These are phyloP conservation scores for Tympanuchus pallidicinctus DNA, from an alignment of 2,113 vertebrate genomes.

Conservation along the genomic window DNA sequence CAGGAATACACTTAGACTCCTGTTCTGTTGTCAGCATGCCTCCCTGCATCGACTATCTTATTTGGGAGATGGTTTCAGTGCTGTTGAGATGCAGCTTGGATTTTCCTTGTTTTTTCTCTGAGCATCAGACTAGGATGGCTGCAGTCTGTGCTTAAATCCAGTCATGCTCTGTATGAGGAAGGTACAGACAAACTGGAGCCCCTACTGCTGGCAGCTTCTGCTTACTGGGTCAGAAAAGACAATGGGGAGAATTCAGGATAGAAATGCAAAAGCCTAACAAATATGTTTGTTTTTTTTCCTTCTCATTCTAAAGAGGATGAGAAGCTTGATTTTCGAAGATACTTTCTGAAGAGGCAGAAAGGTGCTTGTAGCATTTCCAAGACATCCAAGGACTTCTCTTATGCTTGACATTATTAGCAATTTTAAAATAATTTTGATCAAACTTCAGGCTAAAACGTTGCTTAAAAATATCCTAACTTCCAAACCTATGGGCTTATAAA, in stretches of 20 bases:
- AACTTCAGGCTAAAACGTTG: not conserved
- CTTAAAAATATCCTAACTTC: not conserved
- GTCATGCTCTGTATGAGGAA: accelerated
- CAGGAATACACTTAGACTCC: not conserved
- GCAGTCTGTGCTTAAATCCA: not conserved
- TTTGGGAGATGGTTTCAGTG: not conserved
- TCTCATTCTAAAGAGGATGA: not conserved
- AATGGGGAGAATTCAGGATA: not conserved
- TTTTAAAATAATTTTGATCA: not conserved
- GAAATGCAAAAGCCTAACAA: not conserved
- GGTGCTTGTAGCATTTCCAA: not conserved
- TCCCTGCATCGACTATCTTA: not conserved
- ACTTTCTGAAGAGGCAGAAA: not conserved
- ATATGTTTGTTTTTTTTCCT: accelerated
- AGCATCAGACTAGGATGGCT: not conserved
- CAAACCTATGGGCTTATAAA: not conserved
- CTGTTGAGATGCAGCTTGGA: not conserved
- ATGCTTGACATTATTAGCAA: not conserved
- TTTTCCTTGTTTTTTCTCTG: not conserved
- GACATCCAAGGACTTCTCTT: not conserved
- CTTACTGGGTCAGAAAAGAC: not conserved
- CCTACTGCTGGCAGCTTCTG: not conserved
- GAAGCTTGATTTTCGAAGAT: not conserved
- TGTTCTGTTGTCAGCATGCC: not conserved
- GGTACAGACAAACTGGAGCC: not conserved